phyloP scores from a whole-genome alignment of 2,113 vertebrate genomes.

The Rhynchopsitta pachyrhyncha region DNA sequence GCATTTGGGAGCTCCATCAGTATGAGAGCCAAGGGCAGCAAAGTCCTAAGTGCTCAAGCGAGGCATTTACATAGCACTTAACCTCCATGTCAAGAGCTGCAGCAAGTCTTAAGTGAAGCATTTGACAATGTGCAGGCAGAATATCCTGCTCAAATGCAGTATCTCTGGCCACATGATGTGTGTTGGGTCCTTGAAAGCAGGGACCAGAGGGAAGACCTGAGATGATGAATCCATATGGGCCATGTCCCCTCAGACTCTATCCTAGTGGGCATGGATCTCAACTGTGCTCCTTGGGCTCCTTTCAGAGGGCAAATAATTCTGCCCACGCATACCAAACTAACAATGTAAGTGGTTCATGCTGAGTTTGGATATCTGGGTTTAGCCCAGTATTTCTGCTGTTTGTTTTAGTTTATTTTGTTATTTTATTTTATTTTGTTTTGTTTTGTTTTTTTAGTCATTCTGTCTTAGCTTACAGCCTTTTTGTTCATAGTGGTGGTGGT shows the following conservation, averaged over 20 bases:
- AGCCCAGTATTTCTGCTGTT: background rate
- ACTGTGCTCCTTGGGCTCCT: background rate
- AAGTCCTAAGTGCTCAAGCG: background rate
- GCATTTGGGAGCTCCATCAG: background rate
- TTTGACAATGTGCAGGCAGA: background rate
- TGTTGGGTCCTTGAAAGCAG: background rate
- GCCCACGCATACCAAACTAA: background rate
- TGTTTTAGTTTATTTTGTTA: background rate
- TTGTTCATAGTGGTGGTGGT: background rate
- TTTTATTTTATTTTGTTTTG: background rate
- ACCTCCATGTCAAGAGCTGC: background rate
- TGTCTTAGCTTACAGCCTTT: background rate
- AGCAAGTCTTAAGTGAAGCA: background rate
- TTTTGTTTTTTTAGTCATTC: background rate
- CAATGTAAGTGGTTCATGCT: background rate
- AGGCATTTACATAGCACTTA: constrained; percentile 34
- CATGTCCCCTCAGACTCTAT: background rate
- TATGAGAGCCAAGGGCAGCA: background rate
- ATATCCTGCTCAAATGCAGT: background rate
- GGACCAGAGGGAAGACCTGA: background rate
- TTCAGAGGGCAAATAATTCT: background rate
- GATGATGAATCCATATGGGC: background rate
- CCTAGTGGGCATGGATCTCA: background rate
- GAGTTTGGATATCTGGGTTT: background rate
- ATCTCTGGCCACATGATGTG: background rate